phyloP scores from a whole-genome alignment of 2,888 invertebrate species.

The Eupelmus urozonus region DNA sequence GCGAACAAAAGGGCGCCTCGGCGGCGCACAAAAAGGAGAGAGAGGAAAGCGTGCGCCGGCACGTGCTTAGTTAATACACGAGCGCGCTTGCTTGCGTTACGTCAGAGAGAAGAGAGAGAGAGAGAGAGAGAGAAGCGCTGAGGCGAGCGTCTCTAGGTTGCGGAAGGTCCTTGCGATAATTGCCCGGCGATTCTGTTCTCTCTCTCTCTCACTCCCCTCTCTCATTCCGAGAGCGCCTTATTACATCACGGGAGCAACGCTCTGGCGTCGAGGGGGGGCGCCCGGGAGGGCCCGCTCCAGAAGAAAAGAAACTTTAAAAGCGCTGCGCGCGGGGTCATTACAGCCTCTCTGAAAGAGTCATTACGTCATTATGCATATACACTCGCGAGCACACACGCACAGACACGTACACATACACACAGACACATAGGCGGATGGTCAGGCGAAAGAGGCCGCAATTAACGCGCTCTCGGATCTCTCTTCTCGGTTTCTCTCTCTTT shows the following conservation, averaged over 20 bases:
- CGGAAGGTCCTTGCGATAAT: slow-evolving; percentile 58
- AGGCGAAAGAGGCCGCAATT: slow-evolving; percentile 41
- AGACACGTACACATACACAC: background rate
- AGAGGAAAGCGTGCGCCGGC: slow-evolving; percentile 38
- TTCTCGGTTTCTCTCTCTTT: background rate
- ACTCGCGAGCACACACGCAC: background rate
- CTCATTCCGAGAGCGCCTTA: slow-evolving; percentile 8
- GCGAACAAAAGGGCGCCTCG: slow-evolving; percentile 59
- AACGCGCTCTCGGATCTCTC: slow-evolving; percentile 50
- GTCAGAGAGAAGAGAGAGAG: slow-evolving; percentile 3
- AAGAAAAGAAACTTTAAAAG: slow-evolving; percentile 48
- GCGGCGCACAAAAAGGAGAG: slow-evolving; percentile 29
- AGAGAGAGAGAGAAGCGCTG: background rate
- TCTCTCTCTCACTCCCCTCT: slow-evolving; percentile 9
- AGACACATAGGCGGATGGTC: background rate
- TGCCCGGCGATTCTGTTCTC: slow-evolving; percentile 31
- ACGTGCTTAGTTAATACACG: slow-evolving; percentile 47
- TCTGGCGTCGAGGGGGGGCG: slow-evolving; percentile 1
- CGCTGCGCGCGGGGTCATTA: slow-evolving; percentile 52
- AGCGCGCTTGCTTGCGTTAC: background rate
- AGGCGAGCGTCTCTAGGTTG: slow-evolving; percentile 32
- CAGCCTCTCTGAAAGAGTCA: slow-evolving; percentile 57
- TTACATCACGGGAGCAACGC: slow-evolving; percentile 52
- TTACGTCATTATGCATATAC: slow-evolving; percentile 59
- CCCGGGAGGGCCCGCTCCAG: slow-evolving; percentile 19